Evolutionary conservation across 2,113 vertebrate genomes (phyloP), one percentile per base, ranked within the genome.

Genomic region (Onychorhynchus coronatus): DNA sequence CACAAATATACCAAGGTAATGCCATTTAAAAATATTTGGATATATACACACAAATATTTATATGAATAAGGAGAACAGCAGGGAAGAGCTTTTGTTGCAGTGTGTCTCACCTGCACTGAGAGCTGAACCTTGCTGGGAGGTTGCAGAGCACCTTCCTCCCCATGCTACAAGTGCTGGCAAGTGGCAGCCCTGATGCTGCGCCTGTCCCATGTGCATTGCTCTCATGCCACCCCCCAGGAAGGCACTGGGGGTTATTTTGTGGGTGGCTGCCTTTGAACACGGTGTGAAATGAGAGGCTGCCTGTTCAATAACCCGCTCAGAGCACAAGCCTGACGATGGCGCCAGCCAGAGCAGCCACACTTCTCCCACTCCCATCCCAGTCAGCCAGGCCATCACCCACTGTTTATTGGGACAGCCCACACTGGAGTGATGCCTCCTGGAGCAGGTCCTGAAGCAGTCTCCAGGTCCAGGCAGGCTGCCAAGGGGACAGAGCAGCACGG

Each of bases 341-440:
- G 12, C 8, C 66, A 63, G 42, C 39, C 5, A 1, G 28, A 35
- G 33, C 89, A 73, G 65, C 17, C 18, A 1, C 2, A 2, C 13
- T 76, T 12, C 62, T 72, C 23, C 61, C 58, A 52, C 30, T 25
- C 71, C 46, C 1, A 0, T 8, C 30, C 16, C 41, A 46, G 12
- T 16, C 2, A 1, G 20, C 31, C 3, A 0, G 12, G 67, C 78
- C 8, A 9, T 5, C 21, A 49, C 47, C 28, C 30, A 1, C 20
- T 1, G 0, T 14, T 37, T 2, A 1, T 0, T 16, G 37, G 65
- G 63, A 47, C 50, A 62, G 25, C 11, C 59, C 5, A 0, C 0
- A 8, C 75, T 67, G 49, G 21, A 83, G 75, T 11, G 1, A 11
- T 6, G 35, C 61, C 62, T 30, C 39, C 24, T 47, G 1, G 3